These are phyloP conservation scores for Drosophila mayaguana DNA, from an alignment of 2,888 invertebrate genomes.

Conservation along the genomic window DNA sequence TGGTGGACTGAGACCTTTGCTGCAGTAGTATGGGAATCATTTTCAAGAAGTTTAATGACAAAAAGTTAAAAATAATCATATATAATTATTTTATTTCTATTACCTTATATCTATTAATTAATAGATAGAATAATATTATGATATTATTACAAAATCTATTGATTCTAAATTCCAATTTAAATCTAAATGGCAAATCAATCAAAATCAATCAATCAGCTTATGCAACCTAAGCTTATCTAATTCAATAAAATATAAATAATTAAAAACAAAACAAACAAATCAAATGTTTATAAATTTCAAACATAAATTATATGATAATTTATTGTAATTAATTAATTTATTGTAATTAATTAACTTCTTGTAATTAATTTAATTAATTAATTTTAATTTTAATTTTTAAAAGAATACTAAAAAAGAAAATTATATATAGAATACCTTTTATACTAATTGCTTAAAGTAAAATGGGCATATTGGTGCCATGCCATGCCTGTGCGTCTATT, in stretches of 20 bases:
- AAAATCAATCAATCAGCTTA: not conserved
- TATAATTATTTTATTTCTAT: too few species aligned
- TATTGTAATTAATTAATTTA: not conserved
- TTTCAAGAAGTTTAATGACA: not conserved
- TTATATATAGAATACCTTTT: too few species aligned
- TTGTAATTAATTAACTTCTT: not conserved
- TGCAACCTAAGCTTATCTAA: not conserved
- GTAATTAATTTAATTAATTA: constrained; percentile 1
- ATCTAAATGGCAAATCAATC: too few species aligned
- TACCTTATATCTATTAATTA: too few species aligned
- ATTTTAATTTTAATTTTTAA: not conserved
- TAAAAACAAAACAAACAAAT: not conserved
- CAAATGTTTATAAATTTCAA: not conserved
- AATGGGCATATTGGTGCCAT: too few species aligned
- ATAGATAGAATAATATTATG: too few species aligned
- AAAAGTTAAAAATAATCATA: too few species aligned
- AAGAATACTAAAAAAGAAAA: too few species aligned
- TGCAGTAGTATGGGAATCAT: not conserved
- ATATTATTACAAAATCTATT: too few species aligned
- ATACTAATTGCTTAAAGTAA: too few species aligned
- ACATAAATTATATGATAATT: not conserved
- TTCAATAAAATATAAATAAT: too few species aligned
- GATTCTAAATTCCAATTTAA: not conserved
- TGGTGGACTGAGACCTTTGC: not conserved
- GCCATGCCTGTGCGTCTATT: too few species aligned